A percentile compares a stretch with the other conserved stretches of the same genome.
Conservation (phyloP, 2,888 invertebrate genomes). For the Chloromyia formosa region DNA sequence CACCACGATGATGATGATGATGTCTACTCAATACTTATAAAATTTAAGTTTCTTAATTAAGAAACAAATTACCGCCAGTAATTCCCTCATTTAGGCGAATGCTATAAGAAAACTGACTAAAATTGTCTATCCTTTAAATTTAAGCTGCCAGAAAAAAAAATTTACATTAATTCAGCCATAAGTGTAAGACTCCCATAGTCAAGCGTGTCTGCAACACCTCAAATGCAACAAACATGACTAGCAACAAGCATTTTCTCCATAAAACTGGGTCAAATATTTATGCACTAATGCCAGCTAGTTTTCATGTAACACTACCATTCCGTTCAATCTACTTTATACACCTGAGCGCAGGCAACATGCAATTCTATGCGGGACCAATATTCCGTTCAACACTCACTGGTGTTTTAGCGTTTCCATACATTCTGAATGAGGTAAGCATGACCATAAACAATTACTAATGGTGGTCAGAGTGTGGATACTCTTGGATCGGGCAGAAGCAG, state of each 20-base stretch:
- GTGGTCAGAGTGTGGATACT: background rate
- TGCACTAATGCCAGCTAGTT: background rate
- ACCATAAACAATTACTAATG: slow-evolving; percentile 10
- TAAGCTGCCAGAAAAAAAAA: too few species aligned
- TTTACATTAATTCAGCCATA: too few species aligned
- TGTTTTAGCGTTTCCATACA: background rate
- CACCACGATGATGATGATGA: too few species aligned
- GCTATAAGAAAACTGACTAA: too few species aligned
- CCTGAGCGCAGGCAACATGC: too few species aligned
- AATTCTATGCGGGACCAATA: background rate
- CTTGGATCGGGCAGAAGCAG: background rate
- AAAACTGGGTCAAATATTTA: slow-evolving; percentile 7
- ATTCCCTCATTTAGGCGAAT: too few species aligned
- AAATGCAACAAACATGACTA: background rate
- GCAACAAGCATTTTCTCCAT: background rate
- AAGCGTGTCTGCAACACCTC: background rate
- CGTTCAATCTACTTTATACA: too few species aligned
- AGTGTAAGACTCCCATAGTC: background rate
- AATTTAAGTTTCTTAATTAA: too few species aligned
- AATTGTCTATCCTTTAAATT: too few species aligned
- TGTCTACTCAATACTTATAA: too few species aligned
- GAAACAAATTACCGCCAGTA: too few species aligned
- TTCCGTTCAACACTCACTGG: background rate
- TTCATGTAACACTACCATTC: too few species aligned
- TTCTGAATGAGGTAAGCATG: background rate